Base-by-base conservation (phyloP, 2,797 vertebrate species). In the Sebastes cheni region DNA sequence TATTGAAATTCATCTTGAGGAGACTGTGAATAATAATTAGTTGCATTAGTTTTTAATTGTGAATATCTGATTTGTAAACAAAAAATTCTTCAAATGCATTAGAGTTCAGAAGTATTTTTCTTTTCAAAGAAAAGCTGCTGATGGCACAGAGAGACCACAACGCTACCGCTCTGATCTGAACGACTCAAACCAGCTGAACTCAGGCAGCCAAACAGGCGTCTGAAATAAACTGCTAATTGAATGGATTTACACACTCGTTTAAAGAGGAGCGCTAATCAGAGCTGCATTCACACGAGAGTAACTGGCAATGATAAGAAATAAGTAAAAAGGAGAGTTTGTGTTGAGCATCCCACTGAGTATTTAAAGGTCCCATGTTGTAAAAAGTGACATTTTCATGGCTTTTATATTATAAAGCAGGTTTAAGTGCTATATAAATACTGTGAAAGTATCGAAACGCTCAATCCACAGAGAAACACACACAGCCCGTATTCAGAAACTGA, bases 221-320 rank as follows among this genome's bases (percentile, higher is more conserved):
- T 2, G 32, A 55, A 70, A 70, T 4, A 56, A 77, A 52, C 36
- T 11, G 58, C 52, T 67, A 32, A 80, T 55, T 77, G 59, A 50
- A 69, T 34, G 59, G 54, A 70, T 86, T 82, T 36, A 68, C 64
- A 36, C 14, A n/a, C 34, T 58, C 14, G 36, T 69, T 65, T 6
- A n/a, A 46, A 58, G 61, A 75, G n/a, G 20, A 67, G 46, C 4
- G 50, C 56, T 79, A 65, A 79, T 76, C 64, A 82, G 50, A 72
- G 39, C 39, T n/a, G 39, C 46, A 79, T 73, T 77, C 69, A 84
- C 50, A 70, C 7, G 22, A 78, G 58, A 30, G n/a, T 5, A 67
- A 75, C 55, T 9, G 8, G 1, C 6, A 65, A 52, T 16, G 65
- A 64, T 34, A 39, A 77, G 29, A 8, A 50, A 42, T 18, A 50